phyloP scores from a whole-genome alignment of 2,797 vertebrate species.

The Etheostoma nigrum region DNA sequence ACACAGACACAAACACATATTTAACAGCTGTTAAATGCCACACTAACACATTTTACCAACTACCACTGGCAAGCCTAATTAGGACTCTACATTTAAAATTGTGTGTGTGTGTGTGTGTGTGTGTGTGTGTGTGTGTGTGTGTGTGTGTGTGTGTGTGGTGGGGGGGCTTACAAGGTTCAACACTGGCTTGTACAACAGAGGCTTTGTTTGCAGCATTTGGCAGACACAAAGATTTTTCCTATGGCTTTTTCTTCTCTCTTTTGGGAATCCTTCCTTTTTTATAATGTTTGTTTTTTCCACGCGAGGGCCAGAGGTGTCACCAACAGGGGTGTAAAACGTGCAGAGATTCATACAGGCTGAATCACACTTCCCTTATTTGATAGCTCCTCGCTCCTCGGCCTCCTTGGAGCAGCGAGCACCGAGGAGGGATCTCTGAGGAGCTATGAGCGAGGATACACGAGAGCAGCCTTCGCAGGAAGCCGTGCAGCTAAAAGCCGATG shows the following conservation, averaged over 20 bases:
- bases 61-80: conserved; percentile 53
- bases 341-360: neutral
- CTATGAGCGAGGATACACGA: no score
- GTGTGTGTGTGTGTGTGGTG: no score
- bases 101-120: neutral
- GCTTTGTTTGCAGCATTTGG: neutral
- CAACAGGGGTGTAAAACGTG: neutral
- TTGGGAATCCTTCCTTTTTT: neutral
- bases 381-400: no score
- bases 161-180: neutral
- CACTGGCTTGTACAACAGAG: conserved; percentile 1
- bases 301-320: no score
- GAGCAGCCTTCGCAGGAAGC: no score
- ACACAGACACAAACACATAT: conserved; percentile 1
- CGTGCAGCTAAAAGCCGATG: no score
- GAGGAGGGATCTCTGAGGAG: no score
- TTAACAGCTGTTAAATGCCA: conserved; percentile 61
- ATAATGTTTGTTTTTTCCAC: neutral
- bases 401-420: no score
- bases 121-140: no score
- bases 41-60: conserved; percentile 42
- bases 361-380: no score
- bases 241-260: neutral
- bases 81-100: conserved; percentile 37
- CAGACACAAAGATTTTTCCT: neutral